Conservation (phyloP, 2,888 invertebrate genomes). For the Drosophila nr. perissopoda region DNA sequence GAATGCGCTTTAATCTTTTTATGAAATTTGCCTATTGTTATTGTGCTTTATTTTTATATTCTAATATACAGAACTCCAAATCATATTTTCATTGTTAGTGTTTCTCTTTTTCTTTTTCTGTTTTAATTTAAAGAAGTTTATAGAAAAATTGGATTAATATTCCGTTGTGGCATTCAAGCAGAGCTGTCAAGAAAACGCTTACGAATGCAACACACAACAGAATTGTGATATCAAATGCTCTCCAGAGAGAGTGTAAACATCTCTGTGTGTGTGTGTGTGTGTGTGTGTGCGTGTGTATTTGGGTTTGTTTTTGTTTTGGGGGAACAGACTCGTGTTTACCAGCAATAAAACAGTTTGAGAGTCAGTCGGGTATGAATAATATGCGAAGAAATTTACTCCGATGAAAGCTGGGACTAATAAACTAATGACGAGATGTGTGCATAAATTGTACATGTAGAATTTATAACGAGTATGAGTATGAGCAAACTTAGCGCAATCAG, state of each 20-base stretch:
- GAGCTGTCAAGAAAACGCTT: conserved; percentile 10
- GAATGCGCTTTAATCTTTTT: conserved; percentile 9
- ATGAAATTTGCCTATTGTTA: no score
- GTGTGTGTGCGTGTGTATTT: background rate
- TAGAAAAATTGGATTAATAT: background rate
- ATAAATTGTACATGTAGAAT: background rate
- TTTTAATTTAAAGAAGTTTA: background rate
- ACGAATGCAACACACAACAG: conserved; percentile 25
- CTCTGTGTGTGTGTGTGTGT: background rate
- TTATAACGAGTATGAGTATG: background rate
- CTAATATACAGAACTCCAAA: no score
- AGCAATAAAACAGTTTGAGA: background rate
- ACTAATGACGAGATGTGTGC: background rate
- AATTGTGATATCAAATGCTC: conserved; percentile 24
- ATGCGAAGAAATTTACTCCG: background rate
- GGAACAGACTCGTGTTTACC: background rate
- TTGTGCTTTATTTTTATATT: background rate
- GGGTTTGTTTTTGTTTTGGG: background rate
- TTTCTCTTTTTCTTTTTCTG: background rate
- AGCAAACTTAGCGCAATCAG: background rate
- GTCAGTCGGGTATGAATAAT: background rate
- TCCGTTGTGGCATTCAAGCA: background rate
- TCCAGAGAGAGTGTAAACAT: conserved; percentile 4
- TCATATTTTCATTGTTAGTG: background rate
- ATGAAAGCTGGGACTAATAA: background rate